Conservation (phyloP, 1,140 invertebrate species). For the Frieseomelitta varia region DNA sequence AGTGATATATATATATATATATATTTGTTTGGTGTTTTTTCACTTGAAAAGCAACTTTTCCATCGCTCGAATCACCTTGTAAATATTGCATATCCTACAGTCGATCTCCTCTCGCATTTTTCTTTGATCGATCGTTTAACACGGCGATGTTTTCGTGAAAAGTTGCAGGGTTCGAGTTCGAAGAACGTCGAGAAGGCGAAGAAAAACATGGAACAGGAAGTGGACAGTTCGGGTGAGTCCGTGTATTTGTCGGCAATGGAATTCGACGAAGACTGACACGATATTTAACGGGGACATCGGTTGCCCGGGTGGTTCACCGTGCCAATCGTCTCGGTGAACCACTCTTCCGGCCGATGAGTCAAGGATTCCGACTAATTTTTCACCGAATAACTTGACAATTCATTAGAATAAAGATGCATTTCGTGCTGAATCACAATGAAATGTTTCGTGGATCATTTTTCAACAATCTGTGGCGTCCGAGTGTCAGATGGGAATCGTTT, state of each 20-base stretch:
- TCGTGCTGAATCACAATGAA: not conserved
- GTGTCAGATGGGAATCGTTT: too few relatives aligned
- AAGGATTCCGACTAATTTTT: not conserved
- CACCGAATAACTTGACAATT: not conserved
- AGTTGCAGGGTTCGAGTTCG: constrained; percentile 30
- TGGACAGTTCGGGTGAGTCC: constrained; percentile 34
- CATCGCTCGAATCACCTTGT: not conserved
- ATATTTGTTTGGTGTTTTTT: too few relatives aligned
- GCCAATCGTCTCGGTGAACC: not conserved
- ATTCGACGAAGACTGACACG: constrained; percentile 68
- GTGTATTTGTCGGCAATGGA: constrained; percentile 55
- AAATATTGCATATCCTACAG: not conserved
- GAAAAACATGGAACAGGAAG: constrained; percentile 19
- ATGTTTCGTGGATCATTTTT: constrained; percentile 20
- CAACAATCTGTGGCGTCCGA: not conserved
- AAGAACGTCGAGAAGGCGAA: constrained; percentile 38
- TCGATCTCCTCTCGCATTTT: not conserved
- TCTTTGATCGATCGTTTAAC: not conserved
- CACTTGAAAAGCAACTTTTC: not conserved
- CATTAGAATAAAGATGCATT: constrained; percentile 24
- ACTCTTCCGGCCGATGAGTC: not conserved
- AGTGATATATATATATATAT: too few relatives aligned
- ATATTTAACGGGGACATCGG: constrained; percentile 75
- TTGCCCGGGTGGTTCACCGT: constrained; percentile 73
- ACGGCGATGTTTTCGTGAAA: not conserved